phyloP scores from a whole-genome alignment of 2,888 invertebrate species.

The Phortica magna region DNA sequence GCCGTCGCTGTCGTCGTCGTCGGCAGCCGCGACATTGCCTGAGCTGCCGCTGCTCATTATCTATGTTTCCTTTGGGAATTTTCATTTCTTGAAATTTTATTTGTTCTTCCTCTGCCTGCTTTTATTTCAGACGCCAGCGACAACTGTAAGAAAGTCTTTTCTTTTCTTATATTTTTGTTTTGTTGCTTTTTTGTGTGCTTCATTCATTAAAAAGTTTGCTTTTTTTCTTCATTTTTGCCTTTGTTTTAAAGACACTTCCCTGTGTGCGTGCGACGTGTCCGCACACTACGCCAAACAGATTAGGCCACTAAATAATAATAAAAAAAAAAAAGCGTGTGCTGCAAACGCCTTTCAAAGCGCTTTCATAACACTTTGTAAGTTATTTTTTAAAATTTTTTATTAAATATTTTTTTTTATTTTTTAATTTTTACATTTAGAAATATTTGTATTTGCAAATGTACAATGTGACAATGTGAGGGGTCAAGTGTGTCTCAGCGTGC shows the following conservation, averaged over 20 bases:
- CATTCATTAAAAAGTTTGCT: conserved; percentile 36
- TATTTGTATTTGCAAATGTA: no score
- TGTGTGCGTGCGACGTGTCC: conserved; percentile 48
- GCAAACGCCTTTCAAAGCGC: no score
- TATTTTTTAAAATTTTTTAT: no score
- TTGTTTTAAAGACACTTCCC: not conserved
- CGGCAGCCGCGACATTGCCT: conserved; percentile 21
- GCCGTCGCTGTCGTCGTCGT: conserved; percentile 25
- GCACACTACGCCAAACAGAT: conserved; percentile 27
- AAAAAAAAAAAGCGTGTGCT: not conserved
- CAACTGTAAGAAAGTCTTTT: conserved; percentile 36
- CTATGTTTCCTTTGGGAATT: conserved; percentile 72
- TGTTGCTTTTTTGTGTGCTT: not conserved
- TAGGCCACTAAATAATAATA: conserved; percentile 1
- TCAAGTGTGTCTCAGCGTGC: no score
- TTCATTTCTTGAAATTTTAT: conserved; percentile 64
- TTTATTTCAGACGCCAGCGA: conserved; percentile 55
- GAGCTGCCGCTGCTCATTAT: conserved; percentile 56
- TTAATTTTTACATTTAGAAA: no score
- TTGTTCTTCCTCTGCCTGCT: conserved; percentile 45
- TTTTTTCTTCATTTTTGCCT: conserved; percentile 44
- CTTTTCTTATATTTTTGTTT: not conserved
- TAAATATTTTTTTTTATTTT: no score
- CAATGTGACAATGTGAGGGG: no score
- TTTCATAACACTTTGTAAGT: no score